These are phyloP conservation scores for Acrobasis consociella DNA, from an alignment of 2,888 invertebrate genomes.

Conservation along the genomic window DNA sequence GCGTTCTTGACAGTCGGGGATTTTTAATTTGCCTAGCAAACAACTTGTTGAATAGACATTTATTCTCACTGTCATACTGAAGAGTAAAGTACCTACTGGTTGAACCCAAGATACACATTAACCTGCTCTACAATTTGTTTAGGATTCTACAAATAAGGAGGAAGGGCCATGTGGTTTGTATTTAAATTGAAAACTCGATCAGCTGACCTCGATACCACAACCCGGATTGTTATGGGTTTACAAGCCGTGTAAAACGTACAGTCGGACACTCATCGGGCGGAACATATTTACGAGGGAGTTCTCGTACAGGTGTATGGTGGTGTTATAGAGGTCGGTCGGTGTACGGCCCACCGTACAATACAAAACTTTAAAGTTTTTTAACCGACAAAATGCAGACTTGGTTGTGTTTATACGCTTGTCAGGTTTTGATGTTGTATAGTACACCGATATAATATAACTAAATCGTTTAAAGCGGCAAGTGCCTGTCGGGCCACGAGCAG, in stretches of 20 bases:
- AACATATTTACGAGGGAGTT: neutral
- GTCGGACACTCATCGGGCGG: too few relatives aligned
- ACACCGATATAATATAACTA: constrained; percentile 2
- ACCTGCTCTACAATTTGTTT: neutral
- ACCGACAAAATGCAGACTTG: neutral
- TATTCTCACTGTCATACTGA: too few relatives aligned
- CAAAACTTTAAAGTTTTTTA: neutral
- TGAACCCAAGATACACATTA: too few relatives aligned
- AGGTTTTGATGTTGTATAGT: too few relatives aligned
- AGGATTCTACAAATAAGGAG: constrained; percentile 7
- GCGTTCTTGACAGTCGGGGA: too few relatives aligned
- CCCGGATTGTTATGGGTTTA: constrained; percentile 27
- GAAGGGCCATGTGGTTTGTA: constrained; percentile 47
- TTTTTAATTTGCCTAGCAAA: too few relatives aligned
- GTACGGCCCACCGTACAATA: too few relatives aligned
- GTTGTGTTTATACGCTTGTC: neutral
- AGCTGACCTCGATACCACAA: constrained; percentile 36
- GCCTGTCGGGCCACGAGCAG: too few relatives aligned
- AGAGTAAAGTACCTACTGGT: too few relatives aligned
- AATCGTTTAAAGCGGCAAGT: neutral
- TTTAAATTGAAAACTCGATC: constrained; percentile 44
- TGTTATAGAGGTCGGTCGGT: too few relatives aligned
- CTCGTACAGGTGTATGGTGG: neutral
- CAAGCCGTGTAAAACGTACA: neutral
- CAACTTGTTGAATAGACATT: too few relatives aligned